Evolutionary conservation across 2,888 invertebrate genomes (phyloP).

Genomic region (Hartigia nigra): DNA sequence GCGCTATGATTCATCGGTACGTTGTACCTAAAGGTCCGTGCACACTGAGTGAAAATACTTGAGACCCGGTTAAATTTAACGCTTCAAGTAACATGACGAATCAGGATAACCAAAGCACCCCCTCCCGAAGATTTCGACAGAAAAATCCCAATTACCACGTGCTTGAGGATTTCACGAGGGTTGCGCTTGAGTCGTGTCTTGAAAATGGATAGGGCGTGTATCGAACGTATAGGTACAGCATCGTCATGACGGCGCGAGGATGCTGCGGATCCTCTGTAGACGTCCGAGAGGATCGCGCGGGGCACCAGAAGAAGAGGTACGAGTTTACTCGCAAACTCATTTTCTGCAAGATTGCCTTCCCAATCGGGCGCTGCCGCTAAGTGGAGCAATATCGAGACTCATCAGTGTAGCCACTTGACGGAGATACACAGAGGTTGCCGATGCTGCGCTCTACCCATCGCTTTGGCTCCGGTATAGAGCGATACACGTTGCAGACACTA

Average conservation of each 20-base stretch:
- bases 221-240: background rate
- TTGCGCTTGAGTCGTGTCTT: background rate
- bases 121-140: too few relatives aligned
- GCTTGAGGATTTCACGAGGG: background rate
- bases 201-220: background rate
- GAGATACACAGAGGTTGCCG: background rate
- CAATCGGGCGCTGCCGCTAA: background rate
- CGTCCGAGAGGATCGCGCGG: background rate
- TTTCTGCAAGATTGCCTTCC: slow-evolving; percentile 6
- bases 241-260: background rate
- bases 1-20: background rate
- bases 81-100: background rate
- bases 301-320: background rate
- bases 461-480: background rate
- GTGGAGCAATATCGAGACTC: slow-evolving; percentile 19
- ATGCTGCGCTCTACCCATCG: background rate
- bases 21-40: background rate
- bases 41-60: background rate
- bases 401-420: slow-evolving; percentile 15
- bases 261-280: background rate
- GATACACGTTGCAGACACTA: background rate
- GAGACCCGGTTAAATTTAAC: background rate
- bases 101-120: background rate
- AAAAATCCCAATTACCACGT: background rate
- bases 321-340: slow-evolving; percentile 5